These are phyloP conservation scores for Heteromormyrus szaboi DNA, from an alignment of 2,797 vertebrate species.

Conservation along the genomic window DNA sequence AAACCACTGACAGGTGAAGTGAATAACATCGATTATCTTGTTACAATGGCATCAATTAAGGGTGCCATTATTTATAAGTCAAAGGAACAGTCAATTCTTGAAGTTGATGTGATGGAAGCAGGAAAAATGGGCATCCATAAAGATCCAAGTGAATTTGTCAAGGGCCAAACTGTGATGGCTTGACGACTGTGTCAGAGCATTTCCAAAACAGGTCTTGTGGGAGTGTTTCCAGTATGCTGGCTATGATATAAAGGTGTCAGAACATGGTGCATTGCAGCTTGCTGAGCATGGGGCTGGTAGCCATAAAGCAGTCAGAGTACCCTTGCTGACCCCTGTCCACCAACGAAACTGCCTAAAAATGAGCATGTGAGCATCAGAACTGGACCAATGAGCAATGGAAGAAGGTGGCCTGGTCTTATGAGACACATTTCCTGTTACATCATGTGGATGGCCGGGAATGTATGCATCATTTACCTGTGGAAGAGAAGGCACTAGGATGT, in stretches of 20 bases:
- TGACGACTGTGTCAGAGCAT: background rate
- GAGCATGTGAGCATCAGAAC: background rate
- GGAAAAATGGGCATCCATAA: background rate
- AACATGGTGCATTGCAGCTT: background rate
- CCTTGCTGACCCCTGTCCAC: background rate
- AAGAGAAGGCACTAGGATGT: background rate
- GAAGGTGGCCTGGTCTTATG: background rate
- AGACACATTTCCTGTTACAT: background rate
- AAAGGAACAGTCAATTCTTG: background rate
- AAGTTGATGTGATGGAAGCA: background rate
- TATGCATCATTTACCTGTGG: background rate
- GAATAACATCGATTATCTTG: background rate
- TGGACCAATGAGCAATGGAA: background rate
- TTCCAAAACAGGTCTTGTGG: background rate
- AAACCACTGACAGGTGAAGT: background rate
- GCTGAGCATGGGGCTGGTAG: background rate
- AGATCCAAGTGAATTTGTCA: background rate
- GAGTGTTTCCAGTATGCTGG: background rate
- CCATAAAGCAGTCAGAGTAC: background rate
- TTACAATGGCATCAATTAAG: background rate
- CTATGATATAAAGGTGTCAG: background rate
- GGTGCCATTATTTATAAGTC: background rate
- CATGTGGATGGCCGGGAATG: background rate
- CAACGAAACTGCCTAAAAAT: background rate
- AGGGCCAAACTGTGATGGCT: background rate